phyloP scores from a whole-genome alignment of 2,113 vertebrate genomes.

The Hippocampus barbouri region DNA sequence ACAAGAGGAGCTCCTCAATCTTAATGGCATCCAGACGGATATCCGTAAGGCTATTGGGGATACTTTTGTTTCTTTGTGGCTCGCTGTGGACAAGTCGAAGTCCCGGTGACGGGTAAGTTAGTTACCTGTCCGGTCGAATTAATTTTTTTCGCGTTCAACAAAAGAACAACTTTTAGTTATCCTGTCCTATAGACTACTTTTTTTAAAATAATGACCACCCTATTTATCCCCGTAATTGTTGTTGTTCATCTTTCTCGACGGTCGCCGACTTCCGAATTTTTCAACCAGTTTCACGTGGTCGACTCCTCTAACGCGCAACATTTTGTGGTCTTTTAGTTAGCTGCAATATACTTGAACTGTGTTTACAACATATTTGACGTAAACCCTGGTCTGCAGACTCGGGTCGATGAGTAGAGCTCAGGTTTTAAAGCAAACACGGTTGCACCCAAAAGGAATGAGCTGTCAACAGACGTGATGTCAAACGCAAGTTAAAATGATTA shows the following conservation, averaged over 20 bases:
- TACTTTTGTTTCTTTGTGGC: slow-evolving; percentile 40
- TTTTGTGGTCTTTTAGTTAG: neutral
- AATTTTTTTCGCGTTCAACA: neutral
- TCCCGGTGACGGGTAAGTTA: slow-evolving; percentile 53
- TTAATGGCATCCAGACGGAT: slow-evolving; percentile 56
- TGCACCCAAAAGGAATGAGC: too few relatives aligned
- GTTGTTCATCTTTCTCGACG: neutral
- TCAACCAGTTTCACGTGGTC: neutral
- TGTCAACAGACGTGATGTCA: too few relatives aligned
- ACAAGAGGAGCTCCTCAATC: slow-evolving; percentile 1
- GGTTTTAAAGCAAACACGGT: too few relatives aligned
- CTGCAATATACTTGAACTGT: neutral
- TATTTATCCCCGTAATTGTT: neutral
- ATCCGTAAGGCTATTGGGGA: slow-evolving; percentile 17
- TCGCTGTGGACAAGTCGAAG: slow-evolving; percentile 23
- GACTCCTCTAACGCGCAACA: neutral
- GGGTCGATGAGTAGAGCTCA: too few relatives aligned
- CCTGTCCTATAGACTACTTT: neutral
- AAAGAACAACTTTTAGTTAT: neutral
- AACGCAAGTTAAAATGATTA: too few relatives aligned
- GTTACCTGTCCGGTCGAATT: neutral
- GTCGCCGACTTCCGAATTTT: neutral
- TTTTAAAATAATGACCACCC: too few relatives aligned
- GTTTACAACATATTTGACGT: neutral
- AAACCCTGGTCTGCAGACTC: too few relatives aligned